phyloP scores from a whole-genome alignment of 23 tunicate species.

The Clavelina lepadiformis region DNA sequence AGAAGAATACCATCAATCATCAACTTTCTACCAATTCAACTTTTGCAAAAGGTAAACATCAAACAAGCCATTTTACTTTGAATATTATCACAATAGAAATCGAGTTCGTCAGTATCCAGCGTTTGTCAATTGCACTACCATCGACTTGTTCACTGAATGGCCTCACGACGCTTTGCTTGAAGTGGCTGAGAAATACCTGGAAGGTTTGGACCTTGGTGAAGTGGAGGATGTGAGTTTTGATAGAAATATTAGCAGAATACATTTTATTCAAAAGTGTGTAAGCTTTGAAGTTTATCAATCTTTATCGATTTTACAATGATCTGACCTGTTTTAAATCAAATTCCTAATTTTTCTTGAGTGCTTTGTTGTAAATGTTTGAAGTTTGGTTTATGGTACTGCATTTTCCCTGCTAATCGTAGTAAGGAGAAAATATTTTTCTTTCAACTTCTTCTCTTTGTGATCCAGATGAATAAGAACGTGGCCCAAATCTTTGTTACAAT shows the following conservation, averaged over 20 bases:
- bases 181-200: slow-evolving; percentile 94
- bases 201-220: slow-evolving; percentile 85
- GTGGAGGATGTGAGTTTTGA: slow-evolving; percentile 74
- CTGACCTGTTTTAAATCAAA: no score
- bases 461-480: slow-evolving; percentile 74
- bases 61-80: no score
- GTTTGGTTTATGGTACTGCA: no score
- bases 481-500: slow-evolving; percentile 89
- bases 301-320: not conserved
- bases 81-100: slow-evolving; percentile 54
- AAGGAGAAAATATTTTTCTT: no score
- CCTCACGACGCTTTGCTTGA: slow-evolving; percentile 92
- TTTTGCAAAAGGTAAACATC: no score
- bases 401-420: no score
- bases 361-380: no score
- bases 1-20: not conserved
- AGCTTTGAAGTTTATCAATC: no score
- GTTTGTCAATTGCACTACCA: slow-evolving; percentile 93
- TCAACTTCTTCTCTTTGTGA: not conserved
- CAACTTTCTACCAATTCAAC: no score
- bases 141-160: slow-evolving; percentile 94
- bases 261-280: no score
- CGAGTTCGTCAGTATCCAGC: slow-evolving; percentile 99
- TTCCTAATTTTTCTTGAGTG: no score
- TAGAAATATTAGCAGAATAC: no score